Conservation (phyloP, 2,888 invertebrate species). For the Chrysolina oricalcia region DNA sequence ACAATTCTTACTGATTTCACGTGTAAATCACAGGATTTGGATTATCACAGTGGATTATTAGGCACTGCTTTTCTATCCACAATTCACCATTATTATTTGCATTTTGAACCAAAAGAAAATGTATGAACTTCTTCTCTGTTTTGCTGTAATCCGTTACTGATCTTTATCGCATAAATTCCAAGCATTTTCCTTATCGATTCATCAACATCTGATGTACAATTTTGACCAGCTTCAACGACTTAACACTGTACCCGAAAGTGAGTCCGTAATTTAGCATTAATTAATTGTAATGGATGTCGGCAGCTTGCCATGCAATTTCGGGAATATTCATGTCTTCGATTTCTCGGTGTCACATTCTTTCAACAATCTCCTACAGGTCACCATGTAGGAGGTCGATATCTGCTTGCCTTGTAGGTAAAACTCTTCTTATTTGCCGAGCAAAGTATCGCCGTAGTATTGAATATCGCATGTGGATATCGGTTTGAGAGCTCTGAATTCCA, state of each 20-base stretch:
- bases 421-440: slow-evolving; percentile 10
- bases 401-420: slow-evolving; percentile 27
- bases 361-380: slow-evolving; percentile 41
- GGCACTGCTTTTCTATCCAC: too few relatives aligned
- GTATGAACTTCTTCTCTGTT: too few relatives aligned
- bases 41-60: too few relatives aligned
- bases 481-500: slow-evolving; percentile 17
- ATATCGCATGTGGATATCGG: slow-evolving; percentile 4
- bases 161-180: too few relatives aligned
- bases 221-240: too few relatives aligned
- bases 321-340: slow-evolving; percentile 11
- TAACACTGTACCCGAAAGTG: not conserved
- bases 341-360: slow-evolving; percentile 36
- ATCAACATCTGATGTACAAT: too few relatives aligned
- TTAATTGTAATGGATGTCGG: slow-evolving; percentile 2
- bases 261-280: not conserved
- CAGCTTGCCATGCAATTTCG: slow-evolving; percentile 12
- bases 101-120: too few relatives aligned
- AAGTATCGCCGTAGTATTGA: slow-evolving; percentile 22
- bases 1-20: too few relatives aligned
- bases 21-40: too few relatives aligned
- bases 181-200: too few relatives aligned
- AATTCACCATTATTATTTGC: too few relatives aligned
- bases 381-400: slow-evolving; percentile 52
- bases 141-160: too few relatives aligned